phyloP scores from a whole-genome alignment of 53 echinoderm and acorn worm genomes.

The Arbacia lixula region DNA sequence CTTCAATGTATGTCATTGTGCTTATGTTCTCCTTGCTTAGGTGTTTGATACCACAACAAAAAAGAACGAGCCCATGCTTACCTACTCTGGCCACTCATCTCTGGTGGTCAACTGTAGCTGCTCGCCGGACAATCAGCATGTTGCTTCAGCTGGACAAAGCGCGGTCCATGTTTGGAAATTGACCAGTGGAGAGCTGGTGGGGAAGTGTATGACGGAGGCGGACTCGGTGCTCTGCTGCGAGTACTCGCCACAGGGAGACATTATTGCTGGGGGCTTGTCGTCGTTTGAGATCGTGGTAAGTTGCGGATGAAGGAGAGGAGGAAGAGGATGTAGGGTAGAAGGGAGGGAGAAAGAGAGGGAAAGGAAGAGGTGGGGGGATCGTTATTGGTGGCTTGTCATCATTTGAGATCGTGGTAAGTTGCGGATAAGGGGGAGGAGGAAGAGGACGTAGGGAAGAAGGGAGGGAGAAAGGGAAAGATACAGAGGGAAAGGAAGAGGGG shows the following conservation, averaged over 20 bases:
- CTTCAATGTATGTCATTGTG: too few species aligned
- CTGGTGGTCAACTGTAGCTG: constrained; percentile 67
- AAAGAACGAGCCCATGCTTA: neutral
- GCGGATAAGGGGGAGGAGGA: too few species aligned
- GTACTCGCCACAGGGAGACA: constrained; percentile 62
- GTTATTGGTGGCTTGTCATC: neutral
- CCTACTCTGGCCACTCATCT: constrained; percentile 43
- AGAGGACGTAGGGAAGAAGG: too few species aligned
- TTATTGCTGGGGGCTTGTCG: constrained; percentile 79
- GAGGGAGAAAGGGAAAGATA: too few species aligned
- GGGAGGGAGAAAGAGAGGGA: too few species aligned
- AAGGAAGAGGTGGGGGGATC: too few species aligned
- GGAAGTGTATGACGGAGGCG: constrained; percentile 65
- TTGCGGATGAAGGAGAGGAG: too few species aligned
- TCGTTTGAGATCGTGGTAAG: constrained; percentile 85
- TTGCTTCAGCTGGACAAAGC: constrained; percentile 64
- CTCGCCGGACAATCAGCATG: constrained; percentile 63
- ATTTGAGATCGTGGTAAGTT: neutral
- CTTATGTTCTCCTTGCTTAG: neutral
- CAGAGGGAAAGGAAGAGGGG: too few species aligned
- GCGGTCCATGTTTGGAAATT: constrained; percentile 78
- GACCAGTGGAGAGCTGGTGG: constrained; percentile 37
- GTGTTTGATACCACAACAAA: neutral
- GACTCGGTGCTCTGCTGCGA: constrained; percentile 72
- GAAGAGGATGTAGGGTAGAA: too few species aligned